Conservation (phyloP, 2,797 vertebrate genomes). For the Manis pentadactyla region DNA sequence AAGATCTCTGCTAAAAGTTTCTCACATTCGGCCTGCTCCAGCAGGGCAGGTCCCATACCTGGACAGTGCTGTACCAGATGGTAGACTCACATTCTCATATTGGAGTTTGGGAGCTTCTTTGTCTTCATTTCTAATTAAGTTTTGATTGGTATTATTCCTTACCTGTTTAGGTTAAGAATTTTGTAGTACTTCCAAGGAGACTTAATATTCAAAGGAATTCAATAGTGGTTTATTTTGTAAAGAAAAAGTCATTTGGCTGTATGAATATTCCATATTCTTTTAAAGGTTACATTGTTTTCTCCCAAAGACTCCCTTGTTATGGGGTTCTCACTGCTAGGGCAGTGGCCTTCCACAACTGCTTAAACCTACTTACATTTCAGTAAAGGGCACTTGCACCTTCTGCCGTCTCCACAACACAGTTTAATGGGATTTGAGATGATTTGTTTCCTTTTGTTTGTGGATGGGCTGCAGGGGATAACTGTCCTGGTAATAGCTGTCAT, state of each 20-base stretch:
- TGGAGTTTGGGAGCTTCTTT: not conserved
- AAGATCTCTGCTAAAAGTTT: not conserved
- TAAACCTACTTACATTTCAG: not conserved
- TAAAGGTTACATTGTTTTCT: slow-evolving; percentile 52
- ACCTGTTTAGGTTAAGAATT: not conserved
- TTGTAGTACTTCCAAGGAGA: not conserved
- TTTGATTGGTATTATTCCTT: not conserved
- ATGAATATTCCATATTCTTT: not conserved
- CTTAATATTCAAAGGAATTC: slow-evolving; percentile 34
- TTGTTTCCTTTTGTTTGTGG: not conserved
- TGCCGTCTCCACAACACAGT: too few relatives aligned
- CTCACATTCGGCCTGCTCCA: not conserved
- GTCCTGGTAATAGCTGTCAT: not conserved
- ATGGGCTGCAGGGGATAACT: not conserved
- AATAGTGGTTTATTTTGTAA: not conserved
- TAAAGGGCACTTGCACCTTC: not conserved
- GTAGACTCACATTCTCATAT: not conserved
- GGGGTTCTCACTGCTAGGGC: not conserved
- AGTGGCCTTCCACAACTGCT: not conserved
- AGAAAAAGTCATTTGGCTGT: not conserved
- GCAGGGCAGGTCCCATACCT: not conserved
- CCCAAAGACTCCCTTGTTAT: not conserved
- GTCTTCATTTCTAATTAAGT: slow-evolving; percentile 21
- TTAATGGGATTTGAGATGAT: not conserved
- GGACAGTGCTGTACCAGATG: too few relatives aligned